A percentile compares a stretch with the other conserved stretches of the same genome.
Conservation (phyloP, 2,797 vertebrate genomes). For the Myioborus miniatus region DNA sequence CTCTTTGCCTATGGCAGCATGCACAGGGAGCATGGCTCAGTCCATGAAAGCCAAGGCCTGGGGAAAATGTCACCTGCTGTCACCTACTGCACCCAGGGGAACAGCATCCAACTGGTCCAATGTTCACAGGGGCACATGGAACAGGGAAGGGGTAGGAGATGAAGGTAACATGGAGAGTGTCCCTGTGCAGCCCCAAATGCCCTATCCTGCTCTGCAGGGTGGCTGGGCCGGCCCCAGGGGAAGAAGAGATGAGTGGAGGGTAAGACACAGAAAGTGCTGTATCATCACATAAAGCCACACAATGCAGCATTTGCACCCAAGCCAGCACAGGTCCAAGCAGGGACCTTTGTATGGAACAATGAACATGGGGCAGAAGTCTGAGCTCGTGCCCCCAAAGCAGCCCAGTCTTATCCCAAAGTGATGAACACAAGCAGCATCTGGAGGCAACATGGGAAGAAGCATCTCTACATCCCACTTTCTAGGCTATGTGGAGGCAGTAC, state of each 20-base stretch:
- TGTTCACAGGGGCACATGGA: fast-evolving
- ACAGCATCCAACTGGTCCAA: fast-evolving
- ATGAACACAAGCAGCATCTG: not conserved
- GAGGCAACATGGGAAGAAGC: not conserved
- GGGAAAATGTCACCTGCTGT: not conserved
- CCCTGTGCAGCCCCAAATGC: fast-evolving
- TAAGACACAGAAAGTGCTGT: too few species aligned
- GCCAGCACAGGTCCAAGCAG: not conserved
- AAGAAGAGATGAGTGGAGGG: not conserved
- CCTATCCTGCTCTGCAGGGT: not conserved
- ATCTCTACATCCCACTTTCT: not conserved
- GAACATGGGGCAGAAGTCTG: not conserved
- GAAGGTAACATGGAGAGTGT: not conserved
- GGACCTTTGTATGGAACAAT: not conserved
- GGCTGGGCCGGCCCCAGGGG: not conserved
- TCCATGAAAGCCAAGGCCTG: fast-evolving
- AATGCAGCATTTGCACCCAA: fast-evolving
- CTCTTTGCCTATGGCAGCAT: fast-evolving
- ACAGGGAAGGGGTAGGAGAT: not conserved
- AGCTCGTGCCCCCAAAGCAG: not conserved
- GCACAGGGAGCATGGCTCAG: not conserved
- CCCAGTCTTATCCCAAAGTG: not conserved
- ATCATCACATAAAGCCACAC: not conserved
- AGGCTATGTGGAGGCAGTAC: not conserved
- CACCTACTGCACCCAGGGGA: not conserved